Base-by-base conservation (phyloP, 2,888 invertebrate species). In the Oligia strigilis region DNA sequence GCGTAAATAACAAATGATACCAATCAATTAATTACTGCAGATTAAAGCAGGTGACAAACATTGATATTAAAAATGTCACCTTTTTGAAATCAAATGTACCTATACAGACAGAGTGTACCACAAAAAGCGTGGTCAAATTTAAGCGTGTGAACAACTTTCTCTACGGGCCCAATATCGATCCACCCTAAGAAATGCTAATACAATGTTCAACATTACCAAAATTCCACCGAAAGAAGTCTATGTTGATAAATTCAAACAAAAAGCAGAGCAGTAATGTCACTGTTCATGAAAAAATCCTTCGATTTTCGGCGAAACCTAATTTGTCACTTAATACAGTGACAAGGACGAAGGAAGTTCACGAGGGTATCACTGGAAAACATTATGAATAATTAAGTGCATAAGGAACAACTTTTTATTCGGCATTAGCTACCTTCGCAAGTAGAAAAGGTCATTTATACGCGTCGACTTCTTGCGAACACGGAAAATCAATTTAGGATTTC, bases 341-440 rank as follows among this genome's bases (percentile, higher is more conserved):
- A 96, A 94, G 93, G 90, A 90, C 88, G 91, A 94, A 94, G 92
- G 94, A 93, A 91, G 88, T 91, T 91, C 88, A 86, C 88, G 90
- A 91, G 92, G 92, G 94, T 94, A 94, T 94, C 94, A 95, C 91
- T 92, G 92, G 91, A 88, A 94, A 95, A 95, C 93, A 94, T 95
- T 95, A 95, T 97, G 96, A 96, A 97, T 97, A 96, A 95, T 96
- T 96, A 96, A 96, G 93, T 95, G 94, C 91, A 93, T 92, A 90
- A 90, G 89, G 91, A 89, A 89, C 90, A 92, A 95, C 94, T 95
- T 96, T 94, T 93, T 92, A 92, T 93, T 90, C 83, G 87, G 91
- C 88, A 90, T 90, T 89, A 40, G 14, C 9, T 40, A 92, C 92
- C 91, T 92, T 84, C 86, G 84, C 88, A 90, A 92, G 90, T 90